These are phyloP conservation scores for Sialia sialis DNA, from an alignment of 2,113 vertebrate genomes.

Conservation along the genomic window DNA sequence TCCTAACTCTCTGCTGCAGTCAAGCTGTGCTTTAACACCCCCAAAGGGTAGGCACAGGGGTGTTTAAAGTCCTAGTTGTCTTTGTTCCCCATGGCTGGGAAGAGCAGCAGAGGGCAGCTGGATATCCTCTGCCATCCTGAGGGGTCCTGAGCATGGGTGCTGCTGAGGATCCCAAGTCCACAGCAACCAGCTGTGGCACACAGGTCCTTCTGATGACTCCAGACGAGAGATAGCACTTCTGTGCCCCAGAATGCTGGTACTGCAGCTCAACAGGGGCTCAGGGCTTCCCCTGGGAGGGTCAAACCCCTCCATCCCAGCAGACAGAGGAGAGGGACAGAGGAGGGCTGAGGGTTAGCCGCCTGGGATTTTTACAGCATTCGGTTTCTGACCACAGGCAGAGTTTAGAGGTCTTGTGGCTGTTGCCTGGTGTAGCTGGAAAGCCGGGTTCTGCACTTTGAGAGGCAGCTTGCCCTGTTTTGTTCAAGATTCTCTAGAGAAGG, in stretches of 20 bases:
- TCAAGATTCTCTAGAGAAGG: not conserved
- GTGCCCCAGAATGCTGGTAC: not conserved
- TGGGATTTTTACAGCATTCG: not conserved
- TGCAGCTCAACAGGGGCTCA: fast-evolving
- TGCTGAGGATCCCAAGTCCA: not conserved
- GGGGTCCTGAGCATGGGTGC: not conserved
- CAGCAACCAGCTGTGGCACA: not conserved
- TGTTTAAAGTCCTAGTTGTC: not conserved
- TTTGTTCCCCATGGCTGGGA: not conserved
- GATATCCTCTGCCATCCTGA: not conserved
- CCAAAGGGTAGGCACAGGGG: not conserved
- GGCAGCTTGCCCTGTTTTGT: not conserved
- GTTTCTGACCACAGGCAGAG: not conserved
- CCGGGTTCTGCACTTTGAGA: not conserved
- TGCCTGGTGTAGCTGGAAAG: conserved; percentile 26
- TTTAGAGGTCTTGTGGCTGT: conserved; percentile 5
- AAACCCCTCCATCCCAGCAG: not conserved
- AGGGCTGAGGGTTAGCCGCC: not conserved
- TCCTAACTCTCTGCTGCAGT: not conserved
- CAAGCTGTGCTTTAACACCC: not conserved
- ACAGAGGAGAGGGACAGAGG: not conserved
- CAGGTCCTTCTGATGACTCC: not conserved
- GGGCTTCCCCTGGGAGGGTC: not conserved
- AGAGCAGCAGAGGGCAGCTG: not conserved
- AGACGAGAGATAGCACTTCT: not conserved